phyloP scores from a whole-genome alignment of 2,797 vertebrate genomes.

The Anguilla obscura region DNA sequence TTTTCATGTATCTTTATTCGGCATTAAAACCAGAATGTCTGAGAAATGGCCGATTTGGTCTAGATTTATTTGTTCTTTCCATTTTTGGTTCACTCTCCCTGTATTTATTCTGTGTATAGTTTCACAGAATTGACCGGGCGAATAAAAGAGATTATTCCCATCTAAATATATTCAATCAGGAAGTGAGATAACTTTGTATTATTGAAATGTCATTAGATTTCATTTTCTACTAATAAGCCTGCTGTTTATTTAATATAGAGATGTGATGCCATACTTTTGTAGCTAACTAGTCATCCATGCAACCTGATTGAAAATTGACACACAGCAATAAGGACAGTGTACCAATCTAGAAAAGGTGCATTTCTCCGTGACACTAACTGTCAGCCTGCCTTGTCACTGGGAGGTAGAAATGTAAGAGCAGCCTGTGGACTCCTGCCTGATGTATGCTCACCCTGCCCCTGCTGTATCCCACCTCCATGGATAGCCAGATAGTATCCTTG shows the following conservation, averaged over 20 bases:
- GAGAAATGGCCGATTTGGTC: neutral
- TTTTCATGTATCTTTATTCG: neutral
- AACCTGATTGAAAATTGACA: neutral
- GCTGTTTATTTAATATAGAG: neutral
- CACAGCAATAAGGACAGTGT: neutral
- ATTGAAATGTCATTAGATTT: neutral
- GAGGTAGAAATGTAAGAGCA: neutral
- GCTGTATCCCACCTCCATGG: neutral
- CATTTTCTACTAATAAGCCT: neutral
- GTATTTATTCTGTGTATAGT: neutral
- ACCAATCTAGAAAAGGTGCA: neutral
- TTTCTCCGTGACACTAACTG: neutral
- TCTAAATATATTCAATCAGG: neutral
- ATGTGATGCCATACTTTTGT: neutral
- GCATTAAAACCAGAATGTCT: neutral
- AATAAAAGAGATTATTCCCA: neutral
- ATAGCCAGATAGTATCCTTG: neutral
- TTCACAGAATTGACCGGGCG: neutral
- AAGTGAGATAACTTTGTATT: neutral
- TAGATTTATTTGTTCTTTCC: neutral
- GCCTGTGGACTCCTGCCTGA: neutral
- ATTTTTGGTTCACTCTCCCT: neutral
- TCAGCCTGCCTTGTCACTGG: neutral
- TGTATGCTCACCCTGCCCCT: neutral
- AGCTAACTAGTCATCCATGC: neutral